A percentile compares a stretch with the other conserved stretches of the same genome.
These are phyloP conservation scores for Nycticebus coucang DNA, from an alignment of 2,113 vertebrate species.

Conservation along the genomic window DNA sequence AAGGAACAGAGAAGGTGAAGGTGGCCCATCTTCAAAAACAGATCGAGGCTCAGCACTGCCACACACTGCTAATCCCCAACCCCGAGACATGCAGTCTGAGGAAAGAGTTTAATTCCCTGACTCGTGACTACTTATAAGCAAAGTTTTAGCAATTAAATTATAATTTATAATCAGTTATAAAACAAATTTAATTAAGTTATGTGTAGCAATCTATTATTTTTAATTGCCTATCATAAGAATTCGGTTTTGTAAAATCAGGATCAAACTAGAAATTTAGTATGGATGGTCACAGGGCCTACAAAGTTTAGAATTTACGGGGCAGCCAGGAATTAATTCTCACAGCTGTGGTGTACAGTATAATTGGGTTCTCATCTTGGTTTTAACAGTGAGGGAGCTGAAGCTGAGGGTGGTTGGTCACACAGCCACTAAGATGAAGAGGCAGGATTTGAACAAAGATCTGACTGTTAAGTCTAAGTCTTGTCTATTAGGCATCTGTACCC, in stretches of 20 bases:
- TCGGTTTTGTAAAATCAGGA: not conserved
- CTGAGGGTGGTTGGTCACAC: not conserved
- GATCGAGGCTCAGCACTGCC: not conserved
- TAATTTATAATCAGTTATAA: not conserved
- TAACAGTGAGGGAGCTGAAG: not conserved
- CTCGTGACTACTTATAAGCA: not conserved
- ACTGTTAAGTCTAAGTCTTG: not conserved
- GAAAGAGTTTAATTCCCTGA: not conserved
- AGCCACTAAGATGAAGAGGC: not conserved
- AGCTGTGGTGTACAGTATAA: not conserved
- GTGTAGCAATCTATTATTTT: not conserved
- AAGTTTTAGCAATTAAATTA: not conserved
- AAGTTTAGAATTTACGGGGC: not conserved
- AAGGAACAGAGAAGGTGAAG: not conserved
- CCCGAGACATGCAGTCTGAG: not conserved
- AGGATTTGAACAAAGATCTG: not conserved
- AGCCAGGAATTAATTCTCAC: not conserved
- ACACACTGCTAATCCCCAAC: not conserved
- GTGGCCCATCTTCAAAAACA: not conserved
- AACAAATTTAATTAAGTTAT: not conserved
- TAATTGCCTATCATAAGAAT: not conserved
- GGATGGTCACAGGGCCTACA: not conserved
- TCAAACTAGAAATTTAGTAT: not conserved
- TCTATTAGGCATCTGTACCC: not conserved
- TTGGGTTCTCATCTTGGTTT: not conserved